Percentiles rank a stretch among this genome's conserved stretches.
Evolutionary conservation across 92 coral and sea anemone species (phyloP).

Genomic region (Metridium senile): DNA sequence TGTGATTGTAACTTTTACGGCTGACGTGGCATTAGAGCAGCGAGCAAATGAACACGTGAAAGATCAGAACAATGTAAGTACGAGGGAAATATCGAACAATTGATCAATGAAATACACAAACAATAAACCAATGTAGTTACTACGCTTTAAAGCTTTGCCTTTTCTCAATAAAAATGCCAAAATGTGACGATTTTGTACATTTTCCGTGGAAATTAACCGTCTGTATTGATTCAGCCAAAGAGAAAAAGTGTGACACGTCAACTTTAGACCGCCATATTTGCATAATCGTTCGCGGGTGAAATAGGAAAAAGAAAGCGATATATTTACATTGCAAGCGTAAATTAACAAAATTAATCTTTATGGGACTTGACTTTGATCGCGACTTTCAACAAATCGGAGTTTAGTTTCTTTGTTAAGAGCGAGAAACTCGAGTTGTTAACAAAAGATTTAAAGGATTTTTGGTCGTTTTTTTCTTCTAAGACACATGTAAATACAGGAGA

Average conservation of each 20-base stretch:
- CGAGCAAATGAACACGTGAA: constrained; percentile 31
- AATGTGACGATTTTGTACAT: constrained; percentile 17
- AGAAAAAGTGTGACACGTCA: constrained; percentile 44
- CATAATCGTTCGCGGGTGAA: constrained; percentile 24
- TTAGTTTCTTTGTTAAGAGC: background rate
- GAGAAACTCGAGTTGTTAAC: background rate
- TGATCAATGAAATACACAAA: background rate
- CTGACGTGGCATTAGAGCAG: constrained; percentile 34
- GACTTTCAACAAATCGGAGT: background rate
- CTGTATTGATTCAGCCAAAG: constrained; percentile 32
- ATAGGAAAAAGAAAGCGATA: constrained; percentile 38
- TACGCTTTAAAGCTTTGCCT: background rate
- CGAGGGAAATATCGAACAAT: background rate
- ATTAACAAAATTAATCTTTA: constrained; percentile 9
- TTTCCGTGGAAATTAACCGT: constrained; percentile 19
- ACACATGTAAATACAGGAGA: constrained; percentile 18
- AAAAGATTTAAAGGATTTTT: background rate
- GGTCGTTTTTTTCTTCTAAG: background rate
- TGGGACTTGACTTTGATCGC: constrained; percentile 8
- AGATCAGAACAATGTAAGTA: background rate
- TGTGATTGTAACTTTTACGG: background rate
- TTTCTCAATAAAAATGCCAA: constrained; percentile 15
- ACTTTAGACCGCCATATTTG: constrained; percentile 11
- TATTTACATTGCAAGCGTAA: constrained; percentile 42
- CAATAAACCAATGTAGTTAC: background rate